Base-by-base conservation (phyloP, 2,797 vertebrate genomes). In the Pipistrellus nathusii region DNA sequence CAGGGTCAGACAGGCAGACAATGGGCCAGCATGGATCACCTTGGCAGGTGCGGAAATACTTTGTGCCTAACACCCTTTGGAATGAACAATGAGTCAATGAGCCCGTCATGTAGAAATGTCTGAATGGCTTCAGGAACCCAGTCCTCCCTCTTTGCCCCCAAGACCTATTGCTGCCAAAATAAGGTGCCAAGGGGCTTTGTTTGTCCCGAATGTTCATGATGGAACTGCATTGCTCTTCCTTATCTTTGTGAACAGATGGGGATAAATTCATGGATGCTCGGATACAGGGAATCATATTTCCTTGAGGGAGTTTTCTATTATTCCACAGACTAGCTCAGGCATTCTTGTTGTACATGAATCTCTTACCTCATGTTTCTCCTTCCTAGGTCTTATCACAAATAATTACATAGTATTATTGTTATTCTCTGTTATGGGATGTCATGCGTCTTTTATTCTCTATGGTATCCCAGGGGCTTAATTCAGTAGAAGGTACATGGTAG, bases 201-300 rank as follows among this genome's bases (percentile, higher is more conserved):
- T 32, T 87, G 72, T 57, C 72, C 32, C 30, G 30, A 27, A 23
- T 30, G 35, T 41, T 59, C 14, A 32, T 53, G 62, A 85, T 59
- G 57, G 46, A 57, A 30, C 44, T 20, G 27, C 18, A 17, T 23
- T 25, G 51, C 48, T 38, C 7, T 83, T 73, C 64, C 82, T 89
- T 55, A 91, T 94, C 78, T 93, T 57, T 9, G 25, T 20, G 64
- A 96, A 93, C 84, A 91, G 84, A 81, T 77, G 78, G 59, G 48
- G 75, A 72, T 53, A 53, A 57, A 72, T 57, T 77, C 62, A 68
- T 23, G 48, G 83, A 32, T 32, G 46, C 30, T 82, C 1, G 1
- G 20, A 35, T 44, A 85, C 30, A 48, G 66, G 44, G 71, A 71
- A 41, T 14, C 71, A 27, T n/a, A 85, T 66, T 85, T 85, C 46